Evolutionary conservation across 2,888 invertebrate species (phyloP).

Genomic region (Drosophila kambysellisi): DNA sequence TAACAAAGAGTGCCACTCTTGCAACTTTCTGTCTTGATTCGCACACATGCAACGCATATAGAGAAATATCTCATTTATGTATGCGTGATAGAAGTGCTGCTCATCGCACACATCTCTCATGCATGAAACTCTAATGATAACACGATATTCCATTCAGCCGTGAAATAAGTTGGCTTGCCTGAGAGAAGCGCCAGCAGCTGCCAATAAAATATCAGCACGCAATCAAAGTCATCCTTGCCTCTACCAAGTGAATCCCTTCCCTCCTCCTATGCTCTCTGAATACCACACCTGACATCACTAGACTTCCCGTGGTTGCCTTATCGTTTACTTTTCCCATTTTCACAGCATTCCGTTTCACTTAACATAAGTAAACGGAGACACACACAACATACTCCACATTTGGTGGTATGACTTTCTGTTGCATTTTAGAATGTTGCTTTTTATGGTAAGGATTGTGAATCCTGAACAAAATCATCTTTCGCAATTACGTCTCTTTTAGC

Average conservation of each 20-base stretch:
- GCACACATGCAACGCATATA: conserved; percentile 3
- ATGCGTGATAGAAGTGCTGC: conserved; percentile 7
- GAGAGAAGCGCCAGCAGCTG: conserved; percentile 26
- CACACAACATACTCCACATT: not conserved
- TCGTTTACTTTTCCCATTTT: conserved; percentile 44
- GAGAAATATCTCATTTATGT: not conserved
- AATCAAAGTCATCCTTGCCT: conserved; percentile 44
- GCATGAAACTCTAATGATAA: conserved; percentile 59
- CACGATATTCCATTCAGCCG: conserved; percentile 50
- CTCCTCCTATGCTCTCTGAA: not conserved
- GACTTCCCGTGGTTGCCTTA: conserved; percentile 31
- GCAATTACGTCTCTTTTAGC: not conserved
- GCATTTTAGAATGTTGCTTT: not conserved
- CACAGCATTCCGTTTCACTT: conserved; percentile 72
- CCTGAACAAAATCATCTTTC: not conserved
- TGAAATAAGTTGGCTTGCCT: conserved; percentile 57
- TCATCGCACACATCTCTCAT: conserved; percentile 32
- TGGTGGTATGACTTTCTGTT: not conserved
- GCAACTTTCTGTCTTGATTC: conserved; percentile 5
- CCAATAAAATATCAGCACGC: conserved; percentile 63
- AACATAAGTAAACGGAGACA: conserved; percentile 43
- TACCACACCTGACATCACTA: conserved; percentile 16
- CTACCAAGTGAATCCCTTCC: not conserved
- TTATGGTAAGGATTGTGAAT: not conserved
- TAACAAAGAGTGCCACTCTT: conserved; percentile 35